Evolutionary conservation across 2,888 invertebrate genomes (phyloP).

Genomic region (Acleris literana): DNA sequence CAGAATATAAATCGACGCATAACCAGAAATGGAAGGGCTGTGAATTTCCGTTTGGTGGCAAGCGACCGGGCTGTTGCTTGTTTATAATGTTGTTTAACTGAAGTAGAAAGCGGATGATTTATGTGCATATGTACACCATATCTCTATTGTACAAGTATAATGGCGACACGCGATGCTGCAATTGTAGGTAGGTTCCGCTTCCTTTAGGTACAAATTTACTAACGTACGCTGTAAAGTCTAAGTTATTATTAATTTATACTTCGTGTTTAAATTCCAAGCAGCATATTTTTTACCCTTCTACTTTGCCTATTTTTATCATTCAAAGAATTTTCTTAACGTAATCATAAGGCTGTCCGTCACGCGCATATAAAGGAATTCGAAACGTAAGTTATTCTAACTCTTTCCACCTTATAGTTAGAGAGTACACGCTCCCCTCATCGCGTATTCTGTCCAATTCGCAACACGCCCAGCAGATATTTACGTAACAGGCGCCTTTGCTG

Average conservation of each 20-base stretch:
- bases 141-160: too few species aligned
- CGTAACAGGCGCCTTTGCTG: constrained; percentile 75
- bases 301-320: constrained; percentile 10
- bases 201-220: not conserved
- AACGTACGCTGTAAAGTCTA: not conserved
- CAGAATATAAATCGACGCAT: constrained; percentile 83
- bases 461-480: constrained; percentile 80
- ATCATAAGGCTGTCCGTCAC: constrained; percentile 40
- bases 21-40: constrained; percentile 81
- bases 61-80: constrained; percentile 56
- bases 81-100: constrained; percentile 46
- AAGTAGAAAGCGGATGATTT: constrained; percentile 22
- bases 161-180: not conserved
- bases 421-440: constrained; percentile 74
- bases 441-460: constrained; percentile 79
- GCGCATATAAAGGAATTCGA: constrained; percentile 41
- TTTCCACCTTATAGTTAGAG: constrained; percentile 65
- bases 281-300: not conserved
- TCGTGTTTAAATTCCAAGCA: not conserved
- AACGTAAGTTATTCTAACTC: constrained; percentile 67
- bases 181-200: not conserved
- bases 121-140: not conserved
- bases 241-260: not conserved
- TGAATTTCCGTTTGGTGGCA: constrained; percentile 77
- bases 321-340: constrained; percentile 11